Conservation (phyloP, 2,797 vertebrate genomes). For the Phrynocephalus vlangalii region DNA sequence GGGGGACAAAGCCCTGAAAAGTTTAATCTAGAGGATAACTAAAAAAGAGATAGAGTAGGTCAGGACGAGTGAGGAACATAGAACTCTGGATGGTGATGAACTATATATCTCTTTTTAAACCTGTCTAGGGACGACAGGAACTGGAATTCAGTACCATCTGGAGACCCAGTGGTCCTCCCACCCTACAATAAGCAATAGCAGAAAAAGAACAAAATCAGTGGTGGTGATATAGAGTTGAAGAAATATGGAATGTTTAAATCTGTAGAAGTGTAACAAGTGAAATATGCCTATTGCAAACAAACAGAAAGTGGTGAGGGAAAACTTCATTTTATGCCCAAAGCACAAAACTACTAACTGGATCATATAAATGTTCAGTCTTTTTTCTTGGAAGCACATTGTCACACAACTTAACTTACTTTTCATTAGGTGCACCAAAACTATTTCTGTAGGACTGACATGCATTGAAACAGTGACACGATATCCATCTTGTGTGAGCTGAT, state of each 20-base stretch:
- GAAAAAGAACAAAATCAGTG: no score
- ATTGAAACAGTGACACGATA: slow-evolving; percentile 45
- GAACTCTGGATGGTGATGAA: no score
- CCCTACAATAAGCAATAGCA: no score
- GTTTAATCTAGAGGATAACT: no score
- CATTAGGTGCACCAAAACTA: slow-evolving; percentile 48
- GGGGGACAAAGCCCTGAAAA: no score
- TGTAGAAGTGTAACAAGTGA: neutral
- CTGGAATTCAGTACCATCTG: no score
- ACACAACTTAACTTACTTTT: slow-evolving; percentile 42
- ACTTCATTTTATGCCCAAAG: slow-evolving; percentile 40
- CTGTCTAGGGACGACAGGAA: no score
- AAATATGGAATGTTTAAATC: neutral
- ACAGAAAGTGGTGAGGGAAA: slow-evolving; percentile 19
- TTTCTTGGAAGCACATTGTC: slow-evolving; percentile 42
- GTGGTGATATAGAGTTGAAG: no score
- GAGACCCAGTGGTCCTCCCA: no score
- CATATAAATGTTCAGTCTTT: slow-evolving; percentile 45
- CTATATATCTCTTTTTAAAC: no score
- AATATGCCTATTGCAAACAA: neutral
- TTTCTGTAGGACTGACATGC: slow-evolving; percentile 58
- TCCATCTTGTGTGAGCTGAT: slow-evolving; percentile 45
- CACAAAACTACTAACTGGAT: slow-evolving; percentile 40
- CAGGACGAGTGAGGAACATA: no score
- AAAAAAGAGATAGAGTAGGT: no score